These are phyloP conservation scores for Rhynchonycteris naso DNA, from an alignment of 2,797 vertebrate genomes.

Conservation along the genomic window DNA sequence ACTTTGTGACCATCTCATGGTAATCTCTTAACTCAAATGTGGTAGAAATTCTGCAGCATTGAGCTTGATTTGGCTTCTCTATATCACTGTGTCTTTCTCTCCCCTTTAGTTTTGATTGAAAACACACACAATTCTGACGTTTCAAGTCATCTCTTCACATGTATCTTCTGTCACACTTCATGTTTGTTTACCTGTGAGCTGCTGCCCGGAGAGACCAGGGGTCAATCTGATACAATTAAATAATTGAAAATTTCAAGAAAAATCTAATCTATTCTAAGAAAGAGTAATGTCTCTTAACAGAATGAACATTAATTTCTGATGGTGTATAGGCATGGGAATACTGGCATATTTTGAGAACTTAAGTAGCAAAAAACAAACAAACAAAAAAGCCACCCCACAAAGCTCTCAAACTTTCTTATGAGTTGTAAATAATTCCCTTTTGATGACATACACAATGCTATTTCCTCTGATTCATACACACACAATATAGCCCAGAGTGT, in stretches of 20 bases:
- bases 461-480: slow-evolving; percentile 61
- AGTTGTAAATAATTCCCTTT: slow-evolving; percentile 38
- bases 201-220: not conserved
- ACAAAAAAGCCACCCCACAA: not conserved
- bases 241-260: slow-evolving; percentile 59
- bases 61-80: not conserved
- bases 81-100: not conserved
- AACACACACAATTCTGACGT: not conserved
- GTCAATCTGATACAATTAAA: slow-evolving; percentile 12
- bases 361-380: slow-evolving; percentile 44
- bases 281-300: slow-evolving; percentile 29
- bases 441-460: not conserved
- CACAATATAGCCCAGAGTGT: not conserved
- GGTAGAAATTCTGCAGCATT: not conserved
- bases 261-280: not conserved
- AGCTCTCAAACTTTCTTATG: not conserved
- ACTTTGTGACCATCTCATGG: not conserved
- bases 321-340: slow-evolving; percentile 30
- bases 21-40: not conserved
- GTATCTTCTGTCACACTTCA: not conserved
- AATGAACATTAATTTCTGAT: slow-evolving; percentile 51
- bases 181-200: not conserved
- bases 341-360: slow-evolving; percentile 21
- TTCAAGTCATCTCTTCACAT: not conserved
- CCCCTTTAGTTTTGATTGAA: not conserved